Percentiles rank a stretch among this genome's conserved stretches.
Conservation (phyloP, 1,140 invertebrate species). For the Triops longicaudatus region DNA sequence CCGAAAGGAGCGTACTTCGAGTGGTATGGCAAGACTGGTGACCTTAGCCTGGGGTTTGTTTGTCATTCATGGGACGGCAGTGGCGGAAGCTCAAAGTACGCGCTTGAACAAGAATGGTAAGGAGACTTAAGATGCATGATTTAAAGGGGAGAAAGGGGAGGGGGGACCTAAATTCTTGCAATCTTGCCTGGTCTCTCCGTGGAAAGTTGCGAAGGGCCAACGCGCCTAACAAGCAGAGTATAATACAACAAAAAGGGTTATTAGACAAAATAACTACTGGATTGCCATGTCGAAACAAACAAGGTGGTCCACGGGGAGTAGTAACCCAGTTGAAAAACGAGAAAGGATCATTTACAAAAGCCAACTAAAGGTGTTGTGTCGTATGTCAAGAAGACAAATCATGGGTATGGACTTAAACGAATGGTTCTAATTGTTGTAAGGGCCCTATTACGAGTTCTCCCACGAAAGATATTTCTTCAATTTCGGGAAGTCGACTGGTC, state of each 20-base stretch:
- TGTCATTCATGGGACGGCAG: background rate
- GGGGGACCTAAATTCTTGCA: too few species aligned
- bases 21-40: background rate
- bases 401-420: background rate
- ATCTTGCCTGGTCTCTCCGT: too few species aligned
- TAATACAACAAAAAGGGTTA: background rate
- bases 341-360: background rate
- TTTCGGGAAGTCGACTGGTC: too few species aligned
- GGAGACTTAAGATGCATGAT: background rate
- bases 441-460: too few species aligned
- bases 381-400: slow-evolving; percentile 7
- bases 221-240: background rate
- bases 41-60: background rate
- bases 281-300: background rate
- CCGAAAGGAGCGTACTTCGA: background rate
- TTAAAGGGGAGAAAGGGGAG: too few species aligned
- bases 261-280: too few species aligned
- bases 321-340: background rate
- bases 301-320: background rate
- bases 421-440: background rate
- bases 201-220: too few species aligned
- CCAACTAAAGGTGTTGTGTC: slow-evolving; percentile 1
- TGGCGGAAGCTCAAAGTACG: background rate
- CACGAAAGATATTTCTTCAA: too few species aligned
- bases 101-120: background rate